These are phyloP conservation scores for Mylabris phalerata DNA, from an alignment of 1,140 invertebrate genomes.

Conservation along the genomic window DNA sequence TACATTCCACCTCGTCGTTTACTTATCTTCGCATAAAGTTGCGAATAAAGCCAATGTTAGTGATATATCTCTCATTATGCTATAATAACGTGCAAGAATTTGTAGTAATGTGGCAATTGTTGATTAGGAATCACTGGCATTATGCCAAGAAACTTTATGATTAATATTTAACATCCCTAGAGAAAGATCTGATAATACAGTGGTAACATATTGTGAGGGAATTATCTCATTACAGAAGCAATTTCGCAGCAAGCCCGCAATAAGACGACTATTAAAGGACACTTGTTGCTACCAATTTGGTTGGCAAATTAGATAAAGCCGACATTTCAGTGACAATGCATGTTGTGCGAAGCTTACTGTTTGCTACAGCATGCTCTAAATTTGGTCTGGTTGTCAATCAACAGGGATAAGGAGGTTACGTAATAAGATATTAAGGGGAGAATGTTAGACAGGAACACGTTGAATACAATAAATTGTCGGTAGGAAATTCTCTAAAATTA, in stretches of 20 bases:
- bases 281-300: constrained; percentile 31
- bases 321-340: constrained; percentile 24
- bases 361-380: neutral
- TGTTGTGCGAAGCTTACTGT: neutral
- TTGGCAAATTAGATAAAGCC: constrained; percentile 30
- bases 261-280: constrained; percentile 20
- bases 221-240: constrained; percentile 17
- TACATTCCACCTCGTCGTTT: constrained; percentile 18
- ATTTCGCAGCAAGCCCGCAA: constrained; percentile 17
- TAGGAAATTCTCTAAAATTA: neutral
- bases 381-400: constrained; percentile 4
- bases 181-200: constrained; percentile 12
- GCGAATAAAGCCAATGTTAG: neutral
- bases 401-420: neutral
- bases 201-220: constrained; percentile 14
- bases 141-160: neutral
- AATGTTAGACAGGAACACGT: too few species aligned
- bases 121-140: neutral
- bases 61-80: neutral
- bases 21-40: constrained; percentile 3
- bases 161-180: constrained; percentile 12
- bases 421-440: constrained; percentile 1
- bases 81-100: neutral
- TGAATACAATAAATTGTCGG: too few species aligned
- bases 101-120: neutral